Base-by-base conservation (phyloP, 2,797 vertebrate genomes). In the Phataginus tricuspis region DNA sequence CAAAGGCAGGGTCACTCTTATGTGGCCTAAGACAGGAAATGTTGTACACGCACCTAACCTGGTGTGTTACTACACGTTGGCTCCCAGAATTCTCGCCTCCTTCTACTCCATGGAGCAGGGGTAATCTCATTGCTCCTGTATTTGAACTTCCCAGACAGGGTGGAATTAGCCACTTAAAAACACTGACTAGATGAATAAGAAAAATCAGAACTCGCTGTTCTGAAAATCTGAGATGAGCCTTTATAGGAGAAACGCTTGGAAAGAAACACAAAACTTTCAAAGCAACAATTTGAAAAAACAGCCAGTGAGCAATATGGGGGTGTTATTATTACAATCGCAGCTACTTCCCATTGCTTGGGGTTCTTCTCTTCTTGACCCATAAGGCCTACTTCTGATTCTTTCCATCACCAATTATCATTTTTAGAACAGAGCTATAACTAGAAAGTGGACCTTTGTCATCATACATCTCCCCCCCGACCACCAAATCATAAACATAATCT, bases 231-330 rank as follows among this genome's bases (percentile, higher is more conserved):
- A 31, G 19, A n/a, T 57, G 9, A 68, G 57, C 6, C 25, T 72
- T 86, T 49, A 21, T 34, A 42, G 55, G 21, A 92, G 49, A 95
- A 90, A 91, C 0, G 12, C 90, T 31, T 85, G 29, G 3, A 69
- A 93, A 91, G 49, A 95, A 94, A 94, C 19, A 66, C 13, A 53
- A 63, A 89, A 53, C 39, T 39, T 94, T 53, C 71, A 84, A 90
- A 57, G 61, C 63, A 74, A 90, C 42, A 37, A 66, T 55, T 90
- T 63, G 19, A 49, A 77, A 93, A 90, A 95, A 77, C 8, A 79
- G 64, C 39, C 34, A 37, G 57, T 29, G 66, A 86, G 37, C 21
- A 86, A 51, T 82, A 55, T 8, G 12, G 4, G 45, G 25, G 18
- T 37, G 7, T 39, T 29, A 12, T 29, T 13, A 63, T 69, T 59